phyloP scores from a whole-genome alignment of 2,797 vertebrate genomes.

The Mallotus villosus region DNA sequence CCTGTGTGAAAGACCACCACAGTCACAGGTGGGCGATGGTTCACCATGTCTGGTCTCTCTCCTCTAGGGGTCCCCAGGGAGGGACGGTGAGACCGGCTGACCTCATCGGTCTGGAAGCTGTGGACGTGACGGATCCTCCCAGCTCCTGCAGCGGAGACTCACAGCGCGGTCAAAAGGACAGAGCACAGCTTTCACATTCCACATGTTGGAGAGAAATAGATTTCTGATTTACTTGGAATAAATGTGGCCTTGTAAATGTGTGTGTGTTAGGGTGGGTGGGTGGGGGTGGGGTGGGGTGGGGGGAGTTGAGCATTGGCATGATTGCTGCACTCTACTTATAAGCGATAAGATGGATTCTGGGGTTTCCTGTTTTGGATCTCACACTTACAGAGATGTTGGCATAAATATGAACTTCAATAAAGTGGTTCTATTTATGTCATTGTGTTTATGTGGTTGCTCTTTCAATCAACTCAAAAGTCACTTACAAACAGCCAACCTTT shows the following conservation, averaged over 20 bases:
- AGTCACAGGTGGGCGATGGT: neutral
- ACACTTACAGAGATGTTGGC: neutral
- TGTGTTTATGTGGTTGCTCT: neutral
- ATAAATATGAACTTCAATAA: neutral
- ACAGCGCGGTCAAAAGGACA: neutral
- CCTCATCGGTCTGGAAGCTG: conserved; percentile 51
- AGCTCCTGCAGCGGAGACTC: neutral
- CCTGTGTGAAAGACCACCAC: neutral
- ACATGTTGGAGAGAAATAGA: neutral
- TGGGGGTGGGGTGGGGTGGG: neutral
- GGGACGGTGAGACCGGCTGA: conserved; percentile 75
- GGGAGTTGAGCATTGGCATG: neutral
- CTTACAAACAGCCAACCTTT: neutral
- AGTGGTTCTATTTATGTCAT: neutral
- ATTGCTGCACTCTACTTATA: neutral
- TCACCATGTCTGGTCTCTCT: neutral
- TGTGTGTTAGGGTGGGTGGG: neutral
- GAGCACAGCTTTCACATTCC: conserved; percentile 19
- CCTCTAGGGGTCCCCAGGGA: conserved; percentile 32
- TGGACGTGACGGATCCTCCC: conserved; percentile 6
- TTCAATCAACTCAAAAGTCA: neutral
- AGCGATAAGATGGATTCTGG: neutral
- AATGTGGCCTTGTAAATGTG: neutral
- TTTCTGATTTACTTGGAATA: conserved; percentile 14
- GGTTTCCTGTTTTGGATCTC: neutral